A percentile compares a stretch with the other conserved stretches of the same genome.
phyloP scores from a whole-genome alignment of 2,888 invertebrate species.

The Amiota minor region DNA sequence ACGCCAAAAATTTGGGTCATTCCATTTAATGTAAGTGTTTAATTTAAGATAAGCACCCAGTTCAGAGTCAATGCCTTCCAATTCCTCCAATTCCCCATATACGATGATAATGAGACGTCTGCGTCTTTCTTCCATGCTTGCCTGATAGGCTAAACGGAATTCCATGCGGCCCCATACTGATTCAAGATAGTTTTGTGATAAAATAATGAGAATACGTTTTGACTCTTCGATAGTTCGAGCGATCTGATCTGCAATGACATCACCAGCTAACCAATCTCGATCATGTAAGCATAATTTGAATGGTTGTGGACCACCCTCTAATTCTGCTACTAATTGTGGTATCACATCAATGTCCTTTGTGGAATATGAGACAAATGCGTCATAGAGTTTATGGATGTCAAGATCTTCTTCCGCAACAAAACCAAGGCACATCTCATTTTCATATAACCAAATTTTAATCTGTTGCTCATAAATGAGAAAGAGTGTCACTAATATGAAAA shows the following conservation, averaged over 20 bases:
- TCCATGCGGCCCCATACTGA: conserved; percentile 4
- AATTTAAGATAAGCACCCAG: not conserved
- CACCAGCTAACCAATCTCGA: conserved; percentile 7
- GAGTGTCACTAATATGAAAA: not conserved
- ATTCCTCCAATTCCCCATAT: not conserved
- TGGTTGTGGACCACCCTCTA: not conserved
- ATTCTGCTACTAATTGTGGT: not conserved
- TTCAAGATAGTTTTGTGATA: not conserved
- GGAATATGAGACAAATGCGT: not conserved
- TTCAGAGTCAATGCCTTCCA: not conserved
- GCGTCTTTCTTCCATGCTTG: not conserved
- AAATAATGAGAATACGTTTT: not conserved
- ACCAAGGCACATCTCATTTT: not conserved
- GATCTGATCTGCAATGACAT: not conserved
- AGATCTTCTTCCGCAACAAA: not conserved
- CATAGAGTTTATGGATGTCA: not conserved
- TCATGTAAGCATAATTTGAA: not conserved
- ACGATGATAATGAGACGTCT: not conserved
- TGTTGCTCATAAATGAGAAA: not conserved
- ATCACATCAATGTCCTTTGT: not conserved
- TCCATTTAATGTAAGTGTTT: not conserved
- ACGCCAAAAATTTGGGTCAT: not conserved
- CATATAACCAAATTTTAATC: not conserved
- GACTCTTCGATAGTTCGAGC: not conserved
- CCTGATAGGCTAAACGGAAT: conserved; percentile 1